Conservation (phyloP, 2,113 vertebrate genomes). For the Hymenochirus boettgeri region DNA sequence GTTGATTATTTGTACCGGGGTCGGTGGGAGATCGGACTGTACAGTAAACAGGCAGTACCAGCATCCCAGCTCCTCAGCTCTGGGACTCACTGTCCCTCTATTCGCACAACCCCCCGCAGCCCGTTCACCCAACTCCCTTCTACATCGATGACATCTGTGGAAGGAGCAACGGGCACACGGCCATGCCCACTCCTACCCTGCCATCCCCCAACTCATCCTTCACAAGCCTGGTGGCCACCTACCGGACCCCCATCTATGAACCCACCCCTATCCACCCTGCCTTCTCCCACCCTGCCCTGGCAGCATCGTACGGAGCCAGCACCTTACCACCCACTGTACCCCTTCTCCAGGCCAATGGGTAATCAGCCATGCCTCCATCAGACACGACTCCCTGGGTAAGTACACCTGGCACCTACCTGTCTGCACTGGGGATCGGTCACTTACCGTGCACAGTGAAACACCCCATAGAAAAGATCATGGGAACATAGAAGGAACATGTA, state of each 20-base stretch:
- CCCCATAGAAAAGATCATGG: too few species aligned
- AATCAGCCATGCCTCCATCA: conserved; percentile 82
- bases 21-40: conserved; percentile 40
- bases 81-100: conserved; percentile 69
- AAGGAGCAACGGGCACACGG: conserved; percentile 51
- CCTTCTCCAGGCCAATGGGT: conserved; percentile 79
- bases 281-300: conserved; percentile 73
- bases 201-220: conserved; percentile 93
- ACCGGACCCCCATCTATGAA: conserved; percentile 86
- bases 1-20: conserved; percentile 9
- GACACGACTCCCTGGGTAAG: conserved; percentile 92
- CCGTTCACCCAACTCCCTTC: conserved; percentile 87
- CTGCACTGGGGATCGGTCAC: too few species aligned
- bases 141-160: conserved; percentile 93
- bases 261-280: conserved; percentile 87
- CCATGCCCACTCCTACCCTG: conserved; percentile 67
- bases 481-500: too few species aligned
- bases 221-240: conserved; percentile 82
- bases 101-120: conserved; percentile 84
- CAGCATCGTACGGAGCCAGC: conserved; percentile 71
- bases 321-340: conserved; percentile 73
- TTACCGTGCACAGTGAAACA: too few species aligned
- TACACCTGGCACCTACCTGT: neutral
- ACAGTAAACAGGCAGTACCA: conserved; percentile 63
- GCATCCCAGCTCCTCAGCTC: conserved; percentile 52